Conservation (phyloP, 2,888 invertebrate species). For the Synergus gifuensis region DNA sequence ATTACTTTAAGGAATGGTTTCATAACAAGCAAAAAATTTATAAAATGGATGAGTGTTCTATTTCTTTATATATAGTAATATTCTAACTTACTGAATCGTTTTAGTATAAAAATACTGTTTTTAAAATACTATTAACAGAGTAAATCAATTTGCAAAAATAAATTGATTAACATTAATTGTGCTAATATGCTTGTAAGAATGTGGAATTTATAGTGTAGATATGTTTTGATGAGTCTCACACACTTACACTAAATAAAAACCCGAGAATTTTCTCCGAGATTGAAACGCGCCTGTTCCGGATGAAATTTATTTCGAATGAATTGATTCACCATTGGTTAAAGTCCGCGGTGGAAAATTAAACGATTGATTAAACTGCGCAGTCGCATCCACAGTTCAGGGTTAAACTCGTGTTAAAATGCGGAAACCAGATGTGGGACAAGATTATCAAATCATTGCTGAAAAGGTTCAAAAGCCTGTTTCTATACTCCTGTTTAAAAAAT, state of each 20-base stretch:
- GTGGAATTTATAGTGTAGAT: neutral
- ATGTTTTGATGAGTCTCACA: neutral
- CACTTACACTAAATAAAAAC: neutral
- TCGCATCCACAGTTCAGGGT: slow-evolving; percentile 33
- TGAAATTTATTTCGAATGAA: slow-evolving; percentile 25
- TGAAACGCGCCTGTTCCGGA: neutral
- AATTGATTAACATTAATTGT: too few relatives aligned
- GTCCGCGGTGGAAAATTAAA: slow-evolving; percentile 35
- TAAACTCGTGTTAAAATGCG: slow-evolving; percentile 25
- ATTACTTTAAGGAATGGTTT: neutral
- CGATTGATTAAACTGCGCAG: slow-evolving; percentile 32
- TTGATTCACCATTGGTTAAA: slow-evolving; percentile 24
- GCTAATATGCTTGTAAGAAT: neutral
- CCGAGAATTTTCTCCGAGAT: neutral
- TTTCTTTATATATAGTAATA: too few relatives aligned
- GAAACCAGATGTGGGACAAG: slow-evolving; percentile 4
- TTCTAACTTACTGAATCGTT: too few relatives aligned
- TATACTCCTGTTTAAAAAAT: neutral
- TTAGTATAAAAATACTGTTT: neutral
- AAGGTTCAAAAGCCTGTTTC: neutral
- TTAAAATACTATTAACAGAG: neutral
- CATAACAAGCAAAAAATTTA: neutral
- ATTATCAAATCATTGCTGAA: neutral
- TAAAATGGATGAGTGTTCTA: neutral
- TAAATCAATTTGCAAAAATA: neutral